Conservation (phyloP, 2,797 vertebrate species). For the Acipenser ruthenus region DNA sequence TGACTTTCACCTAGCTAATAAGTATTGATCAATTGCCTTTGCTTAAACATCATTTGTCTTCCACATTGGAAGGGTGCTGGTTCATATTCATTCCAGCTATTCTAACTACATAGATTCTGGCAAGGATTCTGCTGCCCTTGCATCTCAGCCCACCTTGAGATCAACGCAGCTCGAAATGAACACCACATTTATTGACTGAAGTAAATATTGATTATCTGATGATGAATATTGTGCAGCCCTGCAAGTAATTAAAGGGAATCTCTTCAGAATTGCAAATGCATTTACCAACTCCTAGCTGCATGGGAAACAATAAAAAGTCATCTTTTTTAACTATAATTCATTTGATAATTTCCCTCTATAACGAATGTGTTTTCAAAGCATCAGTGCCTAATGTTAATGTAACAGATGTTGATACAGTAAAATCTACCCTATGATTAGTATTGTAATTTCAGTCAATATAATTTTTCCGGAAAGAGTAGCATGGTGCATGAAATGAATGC, state of each 20-base stretch:
- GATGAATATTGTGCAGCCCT: constrained; percentile 20
- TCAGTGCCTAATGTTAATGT: background rate
- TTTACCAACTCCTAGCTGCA: too few relatives aligned
- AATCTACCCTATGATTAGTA: background rate
- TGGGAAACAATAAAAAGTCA: too few relatives aligned
- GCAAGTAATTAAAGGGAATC: constrained; percentile 24
- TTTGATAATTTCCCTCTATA: too few relatives aligned
- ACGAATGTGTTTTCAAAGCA: background rate
- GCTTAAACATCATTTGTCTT: background rate
- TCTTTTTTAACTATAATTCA: too few relatives aligned
- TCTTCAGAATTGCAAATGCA: background rate
- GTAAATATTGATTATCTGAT: constrained; percentile 25
- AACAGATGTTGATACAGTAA: constrained; percentile 1
- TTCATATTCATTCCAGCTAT: background rate
- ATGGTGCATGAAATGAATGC: constrained; percentile 1
- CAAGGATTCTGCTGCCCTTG: constrained; percentile 1
- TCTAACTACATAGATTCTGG: background rate
- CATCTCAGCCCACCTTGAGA: background rate
- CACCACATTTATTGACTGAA: constrained; percentile 18
- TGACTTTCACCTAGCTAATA: constrained; percentile 19
- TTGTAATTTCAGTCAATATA: constrained; percentile 4
- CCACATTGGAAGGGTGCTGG: background rate
- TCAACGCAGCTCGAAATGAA: background rate
- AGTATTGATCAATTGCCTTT: constrained; percentile 16
- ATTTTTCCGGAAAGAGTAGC: background rate